phyloP scores from a whole-genome alignment of 2,888 invertebrate species.

The Caenorhabditis sp. region DNA sequence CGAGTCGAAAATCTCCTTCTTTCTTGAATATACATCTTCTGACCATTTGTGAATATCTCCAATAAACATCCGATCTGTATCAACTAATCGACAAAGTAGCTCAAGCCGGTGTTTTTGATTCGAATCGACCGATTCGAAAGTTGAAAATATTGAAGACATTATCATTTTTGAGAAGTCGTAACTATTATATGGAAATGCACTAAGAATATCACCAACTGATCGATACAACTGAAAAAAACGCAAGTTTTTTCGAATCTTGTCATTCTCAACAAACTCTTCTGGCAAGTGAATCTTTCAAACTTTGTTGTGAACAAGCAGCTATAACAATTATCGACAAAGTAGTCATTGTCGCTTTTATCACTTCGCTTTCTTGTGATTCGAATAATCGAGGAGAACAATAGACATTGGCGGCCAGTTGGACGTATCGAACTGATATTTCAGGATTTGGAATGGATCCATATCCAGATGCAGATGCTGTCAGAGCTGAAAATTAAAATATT shows the following conservation, averaged over 20 bases:
- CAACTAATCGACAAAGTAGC: constrained; percentile 38
- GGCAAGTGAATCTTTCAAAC: neutral
- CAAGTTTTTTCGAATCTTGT: too few species aligned
- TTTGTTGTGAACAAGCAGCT: neutral
- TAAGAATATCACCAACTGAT: constrained; percentile 29
- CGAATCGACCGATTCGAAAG: constrained; percentile 18
- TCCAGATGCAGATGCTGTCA: constrained; percentile 11
- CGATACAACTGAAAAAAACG: constrained; percentile 36
- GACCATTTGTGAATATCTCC: constrained; percentile 27
- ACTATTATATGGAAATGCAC: constrained; percentile 20
- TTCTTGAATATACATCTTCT: neutral
- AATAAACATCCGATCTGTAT: constrained; percentile 22
- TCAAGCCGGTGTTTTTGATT: constrained; percentile 34
- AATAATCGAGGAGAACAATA: constrained; percentile 16
- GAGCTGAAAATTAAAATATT: neutral
- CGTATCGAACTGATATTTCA: constrained; percentile 22
- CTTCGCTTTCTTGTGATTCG: constrained; percentile 2
- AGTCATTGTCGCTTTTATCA: constrained; percentile 19
- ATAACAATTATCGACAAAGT: constrained; percentile 18
- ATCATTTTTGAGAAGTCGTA: constrained; percentile 24
- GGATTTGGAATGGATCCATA: constrained; percentile 21
- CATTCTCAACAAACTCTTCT: neutral
- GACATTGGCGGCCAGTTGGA: constrained; percentile 24
- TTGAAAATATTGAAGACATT: constrained; percentile 16
- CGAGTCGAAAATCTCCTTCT: constrained; percentile 3